Conservation (phyloP, 1,140 invertebrate genomes). For the Platyscapa corneri region DNA sequence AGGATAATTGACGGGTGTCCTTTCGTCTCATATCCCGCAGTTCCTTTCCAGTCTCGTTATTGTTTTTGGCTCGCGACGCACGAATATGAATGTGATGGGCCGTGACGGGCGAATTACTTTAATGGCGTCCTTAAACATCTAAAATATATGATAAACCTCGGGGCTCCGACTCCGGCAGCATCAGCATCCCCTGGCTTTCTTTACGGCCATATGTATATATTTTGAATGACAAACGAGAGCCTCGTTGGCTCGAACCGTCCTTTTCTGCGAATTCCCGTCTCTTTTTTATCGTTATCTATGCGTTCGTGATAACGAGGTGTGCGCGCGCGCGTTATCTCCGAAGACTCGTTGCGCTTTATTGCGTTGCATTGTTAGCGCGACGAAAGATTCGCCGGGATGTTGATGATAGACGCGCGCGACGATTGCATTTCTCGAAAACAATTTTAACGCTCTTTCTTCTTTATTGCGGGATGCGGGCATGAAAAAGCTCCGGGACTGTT, state of each 20-base stretch:
- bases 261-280: background rate
- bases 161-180: background rate
- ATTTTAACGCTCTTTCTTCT: too few relatives aligned
- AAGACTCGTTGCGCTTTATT: background rate
- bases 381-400: too few relatives aligned
- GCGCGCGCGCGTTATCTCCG: background rate
- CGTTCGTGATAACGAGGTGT: background rate
- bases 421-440: too few relatives aligned
- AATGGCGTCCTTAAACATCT: conserved; percentile 52
- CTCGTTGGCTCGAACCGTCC: background rate
- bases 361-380: too few relatives aligned
- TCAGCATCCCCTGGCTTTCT: conserved; percentile 19
- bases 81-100: background rate
- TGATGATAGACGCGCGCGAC: too few relatives aligned
- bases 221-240: conserved; percentile 53
- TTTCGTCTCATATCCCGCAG: background rate
- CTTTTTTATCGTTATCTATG: background rate
- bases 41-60: conserved; percentile 31
- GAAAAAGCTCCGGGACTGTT: too few relatives aligned
- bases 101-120: conserved; percentile 49
- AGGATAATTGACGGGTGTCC: conserved; percentile 45
- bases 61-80: background rate
- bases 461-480: too few relatives aligned
- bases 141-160: conserved; percentile 51
- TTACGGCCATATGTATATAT: conserved; percentile 46